Evolutionary conservation across 2,888 invertebrate species (phyloP).

Genomic region (Andrena chrysosceles): DNA sequence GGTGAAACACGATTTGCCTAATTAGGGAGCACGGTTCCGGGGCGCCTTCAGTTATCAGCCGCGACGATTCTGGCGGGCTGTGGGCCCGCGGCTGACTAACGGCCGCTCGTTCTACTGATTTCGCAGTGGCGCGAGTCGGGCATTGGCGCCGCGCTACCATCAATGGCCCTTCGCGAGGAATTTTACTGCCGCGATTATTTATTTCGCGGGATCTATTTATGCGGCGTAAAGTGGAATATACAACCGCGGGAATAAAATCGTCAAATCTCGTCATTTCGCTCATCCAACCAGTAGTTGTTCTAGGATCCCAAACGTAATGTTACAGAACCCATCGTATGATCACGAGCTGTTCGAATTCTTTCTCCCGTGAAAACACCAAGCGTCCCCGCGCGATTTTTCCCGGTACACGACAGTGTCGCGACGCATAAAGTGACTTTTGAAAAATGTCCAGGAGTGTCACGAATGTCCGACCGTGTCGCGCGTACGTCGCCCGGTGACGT

Average conservation of each 20-base stretch:
- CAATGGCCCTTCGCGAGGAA: background rate
- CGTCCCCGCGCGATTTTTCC: conserved; percentile 25
- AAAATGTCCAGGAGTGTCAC: conserved; percentile 52
- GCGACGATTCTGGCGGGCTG: background rate
- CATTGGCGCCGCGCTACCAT: background rate
- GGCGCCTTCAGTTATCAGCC: conserved; percentile 14
- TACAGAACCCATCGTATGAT: background rate
- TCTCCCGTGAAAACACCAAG: conserved; percentile 2
- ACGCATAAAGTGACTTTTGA: conserved; percentile 47
- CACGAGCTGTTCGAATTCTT: background rate
- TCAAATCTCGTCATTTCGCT: background rate
- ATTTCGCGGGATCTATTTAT: too few relatives aligned
- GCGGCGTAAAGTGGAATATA: too few relatives aligned
- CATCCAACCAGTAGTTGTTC: background rate
- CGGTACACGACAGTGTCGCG: conserved; percentile 28
- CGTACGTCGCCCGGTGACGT: background rate
- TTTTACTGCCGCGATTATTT: conserved; percentile 1
- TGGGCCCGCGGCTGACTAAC: background rate
- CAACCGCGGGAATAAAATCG: background rate
- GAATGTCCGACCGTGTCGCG: conserved; percentile 23
- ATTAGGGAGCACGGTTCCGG: conserved; percentile 50
- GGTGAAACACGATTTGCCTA: conserved; percentile 53
- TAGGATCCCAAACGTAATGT: background rate
- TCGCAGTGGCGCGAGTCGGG: background rate
- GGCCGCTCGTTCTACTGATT: conserved; percentile 14